Percentiles rank a stretch among this genome's conserved stretches.
These are phyloP conservation scores for Diorhabda sublineata DNA, from an alignment of 1,140 invertebrate species.

Conservation along the genomic window DNA sequence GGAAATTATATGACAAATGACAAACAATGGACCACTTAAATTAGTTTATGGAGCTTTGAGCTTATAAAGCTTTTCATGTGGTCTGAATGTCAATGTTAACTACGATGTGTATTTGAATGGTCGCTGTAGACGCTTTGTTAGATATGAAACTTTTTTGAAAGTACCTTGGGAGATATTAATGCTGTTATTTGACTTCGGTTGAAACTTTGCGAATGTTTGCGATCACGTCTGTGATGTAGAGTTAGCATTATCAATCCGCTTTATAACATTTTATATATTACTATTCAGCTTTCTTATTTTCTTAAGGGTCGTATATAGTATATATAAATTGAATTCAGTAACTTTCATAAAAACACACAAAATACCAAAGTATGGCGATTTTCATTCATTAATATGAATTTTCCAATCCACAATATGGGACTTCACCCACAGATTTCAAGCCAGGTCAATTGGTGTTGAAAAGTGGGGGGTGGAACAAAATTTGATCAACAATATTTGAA, in stretches of 20 bases:
- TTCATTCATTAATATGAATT: too few relatives aligned
- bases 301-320: too few relatives aligned
- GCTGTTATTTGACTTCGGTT: neutral
- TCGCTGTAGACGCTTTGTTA: slow-evolving; percentile 1
- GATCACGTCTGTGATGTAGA: neutral
- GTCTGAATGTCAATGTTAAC: slow-evolving; percentile 19
- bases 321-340: too few relatives aligned
- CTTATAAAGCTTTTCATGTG: slow-evolving; percentile 18
- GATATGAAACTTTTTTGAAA: slow-evolving; percentile 5
- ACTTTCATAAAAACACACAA: too few relatives aligned
- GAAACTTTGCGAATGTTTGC: neutral
- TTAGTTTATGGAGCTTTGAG: slow-evolving; percentile 26
- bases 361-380: too few relatives aligned
- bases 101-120: slow-evolving; percentile 9
- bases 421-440: too few relatives aligned
- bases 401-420: too few relatives aligned
- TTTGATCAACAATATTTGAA: too few relatives aligned
- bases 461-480: too few relatives aligned
- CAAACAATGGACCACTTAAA: slow-evolving; percentile 29
- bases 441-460: too few relatives aligned
- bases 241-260: neutral
- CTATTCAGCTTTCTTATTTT: neutral
- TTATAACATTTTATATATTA: neutral
- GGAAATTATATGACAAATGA: slow-evolving; percentile 28
- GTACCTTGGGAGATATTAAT: slow-evolving; percentile 2